Evolutionary conservation across 2,797 vertebrate genomes (phyloP), one percentile per base, ranked within the genome.

Genomic region (Phylloscopus collybita): DNA sequence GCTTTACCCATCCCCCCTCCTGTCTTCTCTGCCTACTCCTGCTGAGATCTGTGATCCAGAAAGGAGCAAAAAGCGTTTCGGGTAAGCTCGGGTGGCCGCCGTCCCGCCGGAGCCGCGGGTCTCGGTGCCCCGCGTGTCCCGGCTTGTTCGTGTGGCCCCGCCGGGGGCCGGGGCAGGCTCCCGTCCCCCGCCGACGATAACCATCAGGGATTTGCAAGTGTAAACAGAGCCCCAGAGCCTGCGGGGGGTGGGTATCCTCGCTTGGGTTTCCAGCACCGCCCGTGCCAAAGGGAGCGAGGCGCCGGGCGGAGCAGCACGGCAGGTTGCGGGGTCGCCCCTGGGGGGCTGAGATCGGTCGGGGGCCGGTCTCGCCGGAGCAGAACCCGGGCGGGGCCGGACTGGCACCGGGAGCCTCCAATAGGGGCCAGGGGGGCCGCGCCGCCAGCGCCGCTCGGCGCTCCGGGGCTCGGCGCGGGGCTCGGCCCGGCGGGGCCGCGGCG

Each of bases 141-240:
- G 12, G 59, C 86, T 80, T 76, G 88, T n/a, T 67, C 17, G 34
- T 36, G 44, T 45, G 71, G 65, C 88, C 89, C 57, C 51, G 29
- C 50, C 57, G 42, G 67, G 45, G 34, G 18, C 36, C 56, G 30
- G 23, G 80, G 17, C 34, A 14, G 61, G 47, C 47, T 90, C 72
- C 76, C 13, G 54, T 45, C 62, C 86, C 32, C 66, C 14, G 27
- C 50, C 8, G 72, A 60, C 47, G 86, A 86, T 86, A 90, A 88
- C 36, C 83, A 84, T 90, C 90, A 67, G 66, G 57, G 71, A 86
- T 92, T 59, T 76, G 88, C 65, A 56, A 95, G 66, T 47, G 76
- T 86, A 95, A 92, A 92, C 81, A 71, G 50, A 69, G 56, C 44
- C 57, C 45, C 62, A 16, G 57, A 49, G 75, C 21, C 85, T 20